A percentile compares a stretch with the other conserved stretches of the same genome.
phyloP scores from a whole-genome alignment of 2,113 vertebrate genomes.

The Lepus europaeus region DNA sequence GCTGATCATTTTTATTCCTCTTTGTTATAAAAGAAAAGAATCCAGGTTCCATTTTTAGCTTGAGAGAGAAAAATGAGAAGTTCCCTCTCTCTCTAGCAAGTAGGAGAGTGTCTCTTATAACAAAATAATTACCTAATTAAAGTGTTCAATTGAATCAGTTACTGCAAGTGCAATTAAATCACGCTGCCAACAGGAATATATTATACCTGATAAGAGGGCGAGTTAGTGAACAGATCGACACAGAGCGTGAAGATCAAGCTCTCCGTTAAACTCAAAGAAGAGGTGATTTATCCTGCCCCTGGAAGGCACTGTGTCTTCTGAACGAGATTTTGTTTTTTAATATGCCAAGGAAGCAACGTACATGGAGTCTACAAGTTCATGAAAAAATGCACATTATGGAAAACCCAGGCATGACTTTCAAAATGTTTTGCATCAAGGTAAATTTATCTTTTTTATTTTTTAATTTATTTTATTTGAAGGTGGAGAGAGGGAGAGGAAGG shows the following conservation, averaged over 20 bases:
- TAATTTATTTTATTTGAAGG: no score
- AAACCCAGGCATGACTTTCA: no score
- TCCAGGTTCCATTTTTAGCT: constrained; percentile 68
- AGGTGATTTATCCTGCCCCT: constrained; percentile 60
- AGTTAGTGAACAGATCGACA: constrained; percentile 63
- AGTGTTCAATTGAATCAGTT: constrained; percentile 80
- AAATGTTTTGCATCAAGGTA: no score
- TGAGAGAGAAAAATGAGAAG: constrained; percentile 72
- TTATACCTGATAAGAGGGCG: constrained; percentile 76
- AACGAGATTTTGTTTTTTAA: constrained; percentile 46
- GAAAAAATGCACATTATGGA: no score
- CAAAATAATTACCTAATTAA: constrained; percentile 85
- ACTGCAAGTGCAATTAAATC: constrained; percentile 83
- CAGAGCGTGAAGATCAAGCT: constrained; percentile 75
- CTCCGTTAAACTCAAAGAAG: constrained; percentile 30
- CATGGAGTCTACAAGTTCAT: no score
- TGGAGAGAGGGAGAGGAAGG: no score
- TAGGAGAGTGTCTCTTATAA: constrained; percentile 74
- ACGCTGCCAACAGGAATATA: constrained; percentile 77
- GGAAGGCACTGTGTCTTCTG: constrained; percentile 48
- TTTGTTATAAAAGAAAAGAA: constrained; percentile 76
- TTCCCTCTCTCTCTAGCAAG: constrained; percentile 40
- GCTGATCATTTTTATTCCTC: constrained; percentile 67
- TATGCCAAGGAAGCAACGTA: neutral
- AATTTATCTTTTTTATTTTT: no score